Evolutionary conservation across 2,888 invertebrate genomes (phyloP).

Genomic region (Drosophila kuntzei): DNA sequence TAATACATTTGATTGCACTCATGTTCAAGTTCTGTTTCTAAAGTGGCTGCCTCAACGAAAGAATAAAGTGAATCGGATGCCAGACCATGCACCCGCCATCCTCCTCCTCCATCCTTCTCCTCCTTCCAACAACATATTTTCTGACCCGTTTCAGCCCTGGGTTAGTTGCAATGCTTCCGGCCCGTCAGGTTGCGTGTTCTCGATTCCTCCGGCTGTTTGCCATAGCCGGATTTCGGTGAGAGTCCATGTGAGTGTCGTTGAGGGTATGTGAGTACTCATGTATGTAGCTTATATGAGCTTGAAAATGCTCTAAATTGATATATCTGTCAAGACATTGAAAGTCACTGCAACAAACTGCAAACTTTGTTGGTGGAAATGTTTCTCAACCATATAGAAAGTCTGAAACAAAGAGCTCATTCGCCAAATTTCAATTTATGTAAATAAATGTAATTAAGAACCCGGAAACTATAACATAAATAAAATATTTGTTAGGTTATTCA

Average conservation of each 20-base stretch:
- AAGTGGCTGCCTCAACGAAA: slow-evolving; percentile 70
- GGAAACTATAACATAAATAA: background rate
- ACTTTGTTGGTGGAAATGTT: slow-evolving; percentile 11
- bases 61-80: slow-evolving; percentile 71
- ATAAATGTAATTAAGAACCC: background rate
- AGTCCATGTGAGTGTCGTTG: slow-evolving; percentile 5
- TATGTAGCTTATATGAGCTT: slow-evolving; percentile 57
- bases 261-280: slow-evolving; percentile 11
- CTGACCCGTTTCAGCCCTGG: slow-evolving; percentile 29
- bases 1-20: slow-evolving; percentile 81
- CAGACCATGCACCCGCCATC: slow-evolving; percentile 15
- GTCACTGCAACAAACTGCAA: slow-evolving; percentile 33
- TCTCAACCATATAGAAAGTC: background rate
- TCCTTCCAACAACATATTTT: slow-evolving; percentile 2
- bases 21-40: slow-evolving; percentile 78
- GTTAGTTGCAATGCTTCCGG: slow-evolving; percentile 39
- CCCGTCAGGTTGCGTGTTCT: slow-evolving; percentile 57
- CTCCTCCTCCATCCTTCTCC: background rate
- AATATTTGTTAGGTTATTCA: background rate
- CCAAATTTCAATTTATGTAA: background rate
- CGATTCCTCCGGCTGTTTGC: slow-evolving; percentile 32
- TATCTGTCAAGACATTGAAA: slow-evolving; percentile 65
- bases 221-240: slow-evolving; percentile 9
- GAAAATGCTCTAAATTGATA: slow-evolving; percentile 75
- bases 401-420: background rate